Evolutionary conservation across 1,140 invertebrate genomes (phyloP).

Genomic region (Colletes latitarsis): DNA sequence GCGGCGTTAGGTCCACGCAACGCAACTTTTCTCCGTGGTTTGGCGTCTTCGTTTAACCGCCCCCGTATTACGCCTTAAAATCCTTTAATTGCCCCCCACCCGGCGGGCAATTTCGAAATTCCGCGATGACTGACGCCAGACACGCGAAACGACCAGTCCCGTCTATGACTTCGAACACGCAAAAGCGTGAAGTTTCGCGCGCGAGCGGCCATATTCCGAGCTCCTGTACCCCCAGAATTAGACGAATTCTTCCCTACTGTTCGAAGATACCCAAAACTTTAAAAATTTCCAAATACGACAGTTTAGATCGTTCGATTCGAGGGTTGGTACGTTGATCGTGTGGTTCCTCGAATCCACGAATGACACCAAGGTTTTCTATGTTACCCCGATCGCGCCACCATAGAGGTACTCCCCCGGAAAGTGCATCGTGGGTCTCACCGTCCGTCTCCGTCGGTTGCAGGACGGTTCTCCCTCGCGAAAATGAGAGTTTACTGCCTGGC

Average conservation of each 20-base stretch:
- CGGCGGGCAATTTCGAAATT: slow-evolving; percentile 3
- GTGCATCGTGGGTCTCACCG: neutral
- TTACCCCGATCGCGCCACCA: neutral
- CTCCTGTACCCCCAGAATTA: no score
- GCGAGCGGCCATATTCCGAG: no score
- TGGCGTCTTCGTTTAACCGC: neutral
- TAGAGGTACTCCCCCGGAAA: neutral
- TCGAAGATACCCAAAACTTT: no score
- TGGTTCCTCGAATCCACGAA: neutral
- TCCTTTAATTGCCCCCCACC: slow-evolving; percentile 8
- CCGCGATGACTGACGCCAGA: slow-evolving; percentile 1
- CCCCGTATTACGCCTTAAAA: neutral
- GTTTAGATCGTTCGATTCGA: no score
- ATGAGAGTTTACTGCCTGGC: slow-evolving; percentile 77
- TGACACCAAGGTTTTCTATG: neutral
- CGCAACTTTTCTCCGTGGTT: neutral
- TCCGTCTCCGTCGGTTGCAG: neutral
- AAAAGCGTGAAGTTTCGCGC: neutral
- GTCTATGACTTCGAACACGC: slow-evolving; percentile 12
- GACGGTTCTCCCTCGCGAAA: slow-evolving; percentile 72
- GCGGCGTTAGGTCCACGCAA: neutral
- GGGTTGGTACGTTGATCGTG: neutral
- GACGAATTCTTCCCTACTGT: no score
- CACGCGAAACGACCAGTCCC: slow-evolving; percentile 13
- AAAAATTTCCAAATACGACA: neutral